These are phyloP conservation scores for Ophioderma brevispina DNA, from an alignment of 35 echinoderm and acorn worm species.

Conservation along the genomic window DNA sequence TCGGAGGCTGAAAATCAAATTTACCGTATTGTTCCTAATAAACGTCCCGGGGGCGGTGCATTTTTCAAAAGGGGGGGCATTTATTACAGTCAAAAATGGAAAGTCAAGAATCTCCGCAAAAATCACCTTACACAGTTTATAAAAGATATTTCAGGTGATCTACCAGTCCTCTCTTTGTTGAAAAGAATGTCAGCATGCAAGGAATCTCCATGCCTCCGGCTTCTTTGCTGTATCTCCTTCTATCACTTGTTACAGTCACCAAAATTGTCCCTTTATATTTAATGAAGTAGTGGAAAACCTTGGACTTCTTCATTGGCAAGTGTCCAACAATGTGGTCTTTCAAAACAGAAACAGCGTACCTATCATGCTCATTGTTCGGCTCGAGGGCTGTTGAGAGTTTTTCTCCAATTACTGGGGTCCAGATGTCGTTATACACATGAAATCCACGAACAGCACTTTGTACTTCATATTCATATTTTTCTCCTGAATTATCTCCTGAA, in stretches of 20 bases:
- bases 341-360: not conserved
- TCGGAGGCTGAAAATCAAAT: no score
- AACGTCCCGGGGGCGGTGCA: no score
- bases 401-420: not conserved
- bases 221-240: not conserved
- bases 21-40: no score
- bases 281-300: not conserved
- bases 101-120: no score
- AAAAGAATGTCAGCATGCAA: not conserved
- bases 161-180: not conserved
- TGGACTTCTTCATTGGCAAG: not conserved
- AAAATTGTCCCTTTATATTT: not conserved
- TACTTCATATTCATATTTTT: no score
- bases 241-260: not conserved
- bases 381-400: not conserved
- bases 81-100: no score
- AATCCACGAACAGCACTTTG: no score
- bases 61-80: no score
- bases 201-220: not conserved
- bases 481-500: no score
- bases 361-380: not conserved
- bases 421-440: no score
- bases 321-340: not conserved
- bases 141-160: not conserved
- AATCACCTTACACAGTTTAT: not conserved